Evolutionary conservation across 2,888 invertebrate species (phyloP).

Genomic region (Synanthedon myopaeformis): DNA sequence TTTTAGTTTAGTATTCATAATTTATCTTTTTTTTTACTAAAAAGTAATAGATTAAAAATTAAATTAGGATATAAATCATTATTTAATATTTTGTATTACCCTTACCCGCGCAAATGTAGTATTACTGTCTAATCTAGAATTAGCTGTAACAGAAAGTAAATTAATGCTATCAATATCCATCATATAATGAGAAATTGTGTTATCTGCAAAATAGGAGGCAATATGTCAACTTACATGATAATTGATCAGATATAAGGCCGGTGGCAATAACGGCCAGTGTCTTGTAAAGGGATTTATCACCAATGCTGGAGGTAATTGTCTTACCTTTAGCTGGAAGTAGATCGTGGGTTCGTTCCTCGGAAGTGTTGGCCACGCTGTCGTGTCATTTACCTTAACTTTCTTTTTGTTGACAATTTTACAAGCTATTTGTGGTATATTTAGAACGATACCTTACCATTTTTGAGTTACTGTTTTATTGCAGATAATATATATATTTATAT

Average conservation of each 20-base stretch:
- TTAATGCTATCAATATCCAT: background rate
- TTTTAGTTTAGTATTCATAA: no score
- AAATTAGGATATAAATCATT: no score
- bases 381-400: background rate
- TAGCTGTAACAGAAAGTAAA: no score
- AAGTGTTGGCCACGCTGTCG: constrained; percentile 22
- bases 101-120: no score
- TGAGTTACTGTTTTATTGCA: no score
- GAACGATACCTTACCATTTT: no score
- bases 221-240: constrained; percentile 33
- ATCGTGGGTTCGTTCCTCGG: constrained; percentile 36
- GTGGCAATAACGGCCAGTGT: constrained; percentile 31
- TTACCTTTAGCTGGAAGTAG: constrained; percentile 32
- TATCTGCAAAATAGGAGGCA: constrained; percentile 12
- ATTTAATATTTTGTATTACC: no score
- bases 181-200: background rate
- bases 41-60: no score
- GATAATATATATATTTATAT: no score
- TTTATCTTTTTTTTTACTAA: no score
- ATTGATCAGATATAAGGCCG: constrained; percentile 27
- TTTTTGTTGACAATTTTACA: background rate
- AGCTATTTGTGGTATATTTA: no score
- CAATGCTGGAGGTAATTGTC: constrained; percentile 36
- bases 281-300: constrained; percentile 41
- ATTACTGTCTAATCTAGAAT: no score